These are phyloP conservation scores for Stratiolaelaps scimitus DNA, from an alignment of 1,140 invertebrate genomes.

Conservation along the genomic window DNA sequence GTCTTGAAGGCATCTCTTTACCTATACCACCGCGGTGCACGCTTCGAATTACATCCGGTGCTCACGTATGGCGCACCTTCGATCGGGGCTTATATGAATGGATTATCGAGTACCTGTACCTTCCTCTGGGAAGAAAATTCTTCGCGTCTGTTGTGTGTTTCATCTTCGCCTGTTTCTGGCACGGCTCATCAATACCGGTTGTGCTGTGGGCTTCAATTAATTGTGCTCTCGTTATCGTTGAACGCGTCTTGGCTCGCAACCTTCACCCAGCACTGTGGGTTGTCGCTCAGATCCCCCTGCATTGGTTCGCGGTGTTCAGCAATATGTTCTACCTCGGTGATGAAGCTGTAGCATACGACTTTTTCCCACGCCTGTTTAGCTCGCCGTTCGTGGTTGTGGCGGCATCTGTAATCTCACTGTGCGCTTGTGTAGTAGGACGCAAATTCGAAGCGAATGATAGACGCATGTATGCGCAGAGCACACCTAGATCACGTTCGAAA, in stretches of 20 bases:
- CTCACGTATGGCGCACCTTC: slow-evolving; percentile 7
- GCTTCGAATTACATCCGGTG: not conserved
- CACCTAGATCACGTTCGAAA: too few species aligned
- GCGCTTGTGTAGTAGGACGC: not conserved
- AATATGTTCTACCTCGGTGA: slow-evolving; percentile 22
- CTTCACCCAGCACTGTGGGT: not conserved
- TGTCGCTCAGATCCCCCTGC: not conserved
- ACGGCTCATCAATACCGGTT: not conserved
- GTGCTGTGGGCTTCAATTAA: not conserved
- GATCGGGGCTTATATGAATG: slow-evolving; percentile 5
- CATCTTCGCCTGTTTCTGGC: slow-evolving; percentile 21
- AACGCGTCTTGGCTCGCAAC: not conserved
- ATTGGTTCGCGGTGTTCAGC: slow-evolving; percentile 11
- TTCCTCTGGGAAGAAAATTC: not conserved
- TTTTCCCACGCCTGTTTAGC: not conserved
- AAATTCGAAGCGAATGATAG: slow-evolving; percentile 8
- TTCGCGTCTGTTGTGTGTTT: not conserved
- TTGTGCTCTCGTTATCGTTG: not conserved
- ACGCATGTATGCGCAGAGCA: not conserved
- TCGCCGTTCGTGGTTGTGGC: not conserved
- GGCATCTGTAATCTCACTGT: not conserved
- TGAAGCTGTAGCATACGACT: slow-evolving; percentile 1
- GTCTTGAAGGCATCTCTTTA: slow-evolving; percentile 3
- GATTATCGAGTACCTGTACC: not conserved
- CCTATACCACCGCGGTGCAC: not conserved